Percentiles rank a stretch among this genome's conserved stretches.
phyloP scores from a whole-genome alignment of 2,797 vertebrate species.

The Xyrichtys novacula region DNA sequence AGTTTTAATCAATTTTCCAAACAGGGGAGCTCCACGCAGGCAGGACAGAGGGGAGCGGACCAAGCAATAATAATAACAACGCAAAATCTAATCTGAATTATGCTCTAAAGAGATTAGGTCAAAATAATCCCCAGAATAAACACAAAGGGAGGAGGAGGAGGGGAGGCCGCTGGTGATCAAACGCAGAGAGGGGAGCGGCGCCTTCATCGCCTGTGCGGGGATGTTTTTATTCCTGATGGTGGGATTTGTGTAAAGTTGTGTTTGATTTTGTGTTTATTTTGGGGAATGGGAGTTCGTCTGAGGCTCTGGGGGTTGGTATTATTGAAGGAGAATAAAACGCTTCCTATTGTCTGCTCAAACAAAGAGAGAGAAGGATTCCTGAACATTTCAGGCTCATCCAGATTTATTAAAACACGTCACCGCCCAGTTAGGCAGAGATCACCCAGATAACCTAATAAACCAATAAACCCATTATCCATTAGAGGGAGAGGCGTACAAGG shows the following conservation, averaged over 20 bases:
- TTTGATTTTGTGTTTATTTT: conserved; percentile 71
- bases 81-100: conserved; percentile 89
- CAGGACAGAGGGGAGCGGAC: conserved; percentile 76
- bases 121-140: conserved; percentile 87
- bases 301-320: conserved; percentile 56
- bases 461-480: conserved; percentile 12
- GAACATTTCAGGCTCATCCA: conserved; percentile 25
- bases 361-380: conserved; percentile 43
- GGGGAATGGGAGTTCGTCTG: conserved; percentile 55
- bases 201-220: conserved; percentile 29
- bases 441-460: conserved; percentile 5
- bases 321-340: conserved; percentile 61
- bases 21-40: conserved; percentile 66
- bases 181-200: conserved; percentile 38
- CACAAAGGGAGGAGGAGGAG: conserved; percentile 72
- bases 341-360: conserved; percentile 51
- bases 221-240: conserved; percentile 52
- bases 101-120: conserved; percentile 86
- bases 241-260: conserved; percentile 65
- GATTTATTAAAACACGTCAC: conserved; percentile 42
- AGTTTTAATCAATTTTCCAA: conserved; percentile 87
- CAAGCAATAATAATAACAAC: conserved; percentile 86
- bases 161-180: conserved; percentile 64
- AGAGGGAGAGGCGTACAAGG: not conserved
- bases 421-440: conserved; percentile 22